Percentiles rank a stretch among this genome's conserved stretches.
Evolutionary conservation across 2,888 invertebrate species (phyloP).

Genomic region (Molanna angustata): DNA sequence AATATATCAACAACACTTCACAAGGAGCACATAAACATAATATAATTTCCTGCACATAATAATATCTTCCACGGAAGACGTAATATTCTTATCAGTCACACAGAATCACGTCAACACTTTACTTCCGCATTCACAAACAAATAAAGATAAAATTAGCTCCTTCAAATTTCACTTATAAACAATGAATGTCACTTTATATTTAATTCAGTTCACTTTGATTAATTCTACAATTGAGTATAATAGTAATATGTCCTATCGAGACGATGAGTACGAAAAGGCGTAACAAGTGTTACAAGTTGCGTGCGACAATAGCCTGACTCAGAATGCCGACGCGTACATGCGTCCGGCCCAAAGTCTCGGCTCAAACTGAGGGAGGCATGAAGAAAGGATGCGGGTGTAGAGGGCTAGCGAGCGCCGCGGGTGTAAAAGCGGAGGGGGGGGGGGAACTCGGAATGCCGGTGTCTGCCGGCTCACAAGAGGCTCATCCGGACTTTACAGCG

Average conservation of each 20-base stretch:
- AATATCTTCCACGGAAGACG: constrained; percentile 14
- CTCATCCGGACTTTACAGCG: not conserved
- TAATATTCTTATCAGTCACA: constrained; percentile 16
- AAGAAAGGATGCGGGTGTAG: constrained; percentile 42
- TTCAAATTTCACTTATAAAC: too few species aligned
- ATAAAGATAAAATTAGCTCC: too few species aligned
- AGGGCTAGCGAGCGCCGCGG: constrained; percentile 1
- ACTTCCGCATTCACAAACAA: constrained; percentile 20
- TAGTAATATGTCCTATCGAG: too few species aligned
- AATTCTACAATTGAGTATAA: too few species aligned
- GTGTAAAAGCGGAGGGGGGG: constrained; percentile 36
- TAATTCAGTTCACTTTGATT: constrained; percentile 14
- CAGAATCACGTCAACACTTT: constrained; percentile 5
- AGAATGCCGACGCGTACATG: constrained; percentile 20
- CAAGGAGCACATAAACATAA: not conserved
- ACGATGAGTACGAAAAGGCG: too few species aligned
- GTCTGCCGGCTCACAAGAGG: constrained; percentile 16
- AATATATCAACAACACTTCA: constrained; percentile 5
- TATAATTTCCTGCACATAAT: too few species aligned
- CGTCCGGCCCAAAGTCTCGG: constrained; percentile 39
- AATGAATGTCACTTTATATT: too few species aligned
- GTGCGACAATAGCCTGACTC: constrained; percentile 27
- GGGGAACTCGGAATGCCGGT: constrained; percentile 24
- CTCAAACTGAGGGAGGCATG: constrained; percentile 49
- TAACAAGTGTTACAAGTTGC: constrained; percentile 43